A percentile compares a stretch with the other conserved stretches of the same genome.
phyloP scores from a whole-genome alignment of 1,140 invertebrate species.

The Proales similis region DNA sequence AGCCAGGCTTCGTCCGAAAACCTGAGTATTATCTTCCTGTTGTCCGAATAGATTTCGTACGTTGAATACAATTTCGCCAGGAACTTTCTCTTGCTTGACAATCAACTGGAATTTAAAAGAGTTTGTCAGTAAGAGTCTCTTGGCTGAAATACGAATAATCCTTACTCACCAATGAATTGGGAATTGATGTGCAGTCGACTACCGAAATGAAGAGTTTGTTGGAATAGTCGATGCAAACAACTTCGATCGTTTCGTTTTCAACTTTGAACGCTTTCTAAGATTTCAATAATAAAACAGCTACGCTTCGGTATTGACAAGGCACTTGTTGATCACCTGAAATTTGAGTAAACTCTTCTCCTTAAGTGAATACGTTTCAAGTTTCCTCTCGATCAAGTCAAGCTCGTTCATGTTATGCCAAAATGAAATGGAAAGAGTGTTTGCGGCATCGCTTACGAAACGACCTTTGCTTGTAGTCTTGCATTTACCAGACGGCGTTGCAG shows the following conservation, averaged over 20 bases:
- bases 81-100: conserved; percentile 31
- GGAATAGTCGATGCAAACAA: conserved; percentile 36
- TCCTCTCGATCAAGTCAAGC: conserved; percentile 22
- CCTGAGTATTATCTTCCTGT: background rate
- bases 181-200: conserved; percentile 9
- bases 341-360: background rate
- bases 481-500: background rate
- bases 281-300: background rate
- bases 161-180: conserved; percentile 22
- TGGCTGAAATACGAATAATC: background rate
- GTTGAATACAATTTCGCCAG: conserved; percentile 1
- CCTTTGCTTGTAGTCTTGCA: no score
- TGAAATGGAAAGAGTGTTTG: no score
- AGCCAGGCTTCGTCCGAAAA: conserved; percentile 27
- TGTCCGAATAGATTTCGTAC: conserved; percentile 26
- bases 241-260: conserved; percentile 1
- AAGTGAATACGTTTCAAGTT: conserved; percentile 19
- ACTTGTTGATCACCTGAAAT: conserved; percentile 7
- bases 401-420: conserved; percentile 36
- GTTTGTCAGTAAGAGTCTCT: background rate
- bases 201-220: conserved; percentile 28
- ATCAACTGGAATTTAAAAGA: conserved; percentile 24
- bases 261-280: conserved; percentile 9
- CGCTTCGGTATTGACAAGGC: background rate
- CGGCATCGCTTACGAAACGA: no score